Base-by-base conservation (phyloP, 2,113 vertebrate species). In the Alethe castanea region DNA sequence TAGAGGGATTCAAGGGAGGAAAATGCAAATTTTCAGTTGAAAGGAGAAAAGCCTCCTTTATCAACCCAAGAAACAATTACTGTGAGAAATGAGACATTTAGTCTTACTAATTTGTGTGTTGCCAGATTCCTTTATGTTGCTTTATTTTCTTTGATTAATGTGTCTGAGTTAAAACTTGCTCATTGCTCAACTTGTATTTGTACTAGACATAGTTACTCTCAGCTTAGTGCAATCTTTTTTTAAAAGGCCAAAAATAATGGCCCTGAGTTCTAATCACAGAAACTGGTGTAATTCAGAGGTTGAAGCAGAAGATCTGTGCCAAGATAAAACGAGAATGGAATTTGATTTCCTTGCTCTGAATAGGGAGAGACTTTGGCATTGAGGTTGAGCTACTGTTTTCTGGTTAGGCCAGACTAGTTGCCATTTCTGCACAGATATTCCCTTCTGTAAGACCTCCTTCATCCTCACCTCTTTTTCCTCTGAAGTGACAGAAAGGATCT, bases 401-500 rank as follows among this genome's bases (percentile, higher is more conserved):
- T 71, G 40, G 5, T 61, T 84, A 73, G 44, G 40, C 26, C n/a
- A 56, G 50, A 33, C 24, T 36, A 59, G 19, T 24, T 85, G 54
- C 73, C 8, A 11, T 69, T 94, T 57, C 59, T 87, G 53, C 50
- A 89, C 44, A 70, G 52, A 60, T 84, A 78, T 15, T 77, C 36
- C 15, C 22, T 90, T 91, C 73, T 90, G 22, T 77, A 65, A 86
- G 48, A 38, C 29, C 15, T 90, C 36, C 56, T 93, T 94, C 60
- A 29, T 78, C 28, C 79, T 70, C 48, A 36, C 48, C 20, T 36
- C 14, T 56, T 56, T 91, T 81, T 54, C 38, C n/a, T 53, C 69
- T 90, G 72, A 60, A 92, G 35, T 93, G 88, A 81, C 92, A 90
- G 76, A 96, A 95, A 50, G 36, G 82, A 88, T 95, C 82, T 94